A percentile compares a stretch with the other conserved stretches of the same genome.
These are phyloP conservation scores for Drosophila multiciliata DNA, from an alignment of 2,888 invertebrate genomes.

Conservation along the genomic window DNA sequence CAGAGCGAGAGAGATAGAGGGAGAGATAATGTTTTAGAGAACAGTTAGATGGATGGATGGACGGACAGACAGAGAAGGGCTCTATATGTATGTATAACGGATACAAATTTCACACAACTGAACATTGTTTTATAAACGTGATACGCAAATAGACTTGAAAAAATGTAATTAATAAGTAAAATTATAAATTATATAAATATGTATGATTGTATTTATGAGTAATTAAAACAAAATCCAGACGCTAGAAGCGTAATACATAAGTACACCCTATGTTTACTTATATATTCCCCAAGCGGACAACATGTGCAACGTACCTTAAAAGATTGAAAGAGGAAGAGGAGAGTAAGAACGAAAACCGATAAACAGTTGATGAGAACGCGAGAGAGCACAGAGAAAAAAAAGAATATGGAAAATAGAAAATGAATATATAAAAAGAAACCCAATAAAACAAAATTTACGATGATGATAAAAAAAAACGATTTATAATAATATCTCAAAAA, in stretches of 20 bases:
- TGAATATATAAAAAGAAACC: conserved; percentile 16
- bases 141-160: conserved; percentile 81
- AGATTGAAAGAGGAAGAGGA: conserved; percentile 12
- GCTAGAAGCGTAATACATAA: conserved; percentile 78
- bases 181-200: conserved; percentile 74
- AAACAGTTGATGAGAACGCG: conserved; percentile 36
- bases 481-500: conserved; percentile 32
- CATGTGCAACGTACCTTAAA: conserved; percentile 78
- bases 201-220: conserved; percentile 73
- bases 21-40: conserved; percentile 38
- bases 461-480: conserved; percentile 38
- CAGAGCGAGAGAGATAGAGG: conserved; percentile 35
- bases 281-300: conserved; percentile 73
- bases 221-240: conserved; percentile 63
- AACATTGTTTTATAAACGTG: conserved; percentile 79
- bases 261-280: conserved; percentile 76
- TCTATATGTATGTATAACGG: conserved; percentile 70
- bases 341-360: conserved; percentile 5
- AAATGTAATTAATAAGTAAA: conserved; percentile 78
- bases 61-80: conserved; percentile 12
- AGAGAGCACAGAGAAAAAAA: conserved; percentile 8
- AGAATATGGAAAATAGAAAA: conserved; percentile 22
- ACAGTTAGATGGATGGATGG: conserved; percentile 4
- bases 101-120: conserved; percentile 74
- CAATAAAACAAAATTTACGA: conserved; percentile 12